Evolutionary conservation across 2,888 invertebrate species (phyloP).

Genomic region (Acrobeloides nanus): DNA sequence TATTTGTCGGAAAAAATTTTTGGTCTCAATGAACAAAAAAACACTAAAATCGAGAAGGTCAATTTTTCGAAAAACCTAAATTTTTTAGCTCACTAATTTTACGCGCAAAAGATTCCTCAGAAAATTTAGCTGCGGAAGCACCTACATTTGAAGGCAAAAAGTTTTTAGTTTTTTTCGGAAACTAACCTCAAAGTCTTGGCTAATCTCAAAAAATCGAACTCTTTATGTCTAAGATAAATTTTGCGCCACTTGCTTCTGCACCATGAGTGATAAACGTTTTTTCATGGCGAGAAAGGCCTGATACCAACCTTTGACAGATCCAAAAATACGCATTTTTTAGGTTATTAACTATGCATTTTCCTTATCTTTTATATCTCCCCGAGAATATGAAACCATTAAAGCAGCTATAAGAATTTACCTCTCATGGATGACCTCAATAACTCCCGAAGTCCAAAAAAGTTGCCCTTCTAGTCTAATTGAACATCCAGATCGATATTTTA

Average conservation of each 20-base stretch:
- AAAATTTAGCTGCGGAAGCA: no score
- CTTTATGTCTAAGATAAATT: no score
- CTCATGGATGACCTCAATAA: slow-evolving; percentile 20
- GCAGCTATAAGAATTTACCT: slow-evolving; percentile 27
- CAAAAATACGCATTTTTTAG: slow-evolving; percentile 20
- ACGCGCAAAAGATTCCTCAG: no score
- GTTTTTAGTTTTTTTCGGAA: no score
- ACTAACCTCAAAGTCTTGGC: no score
- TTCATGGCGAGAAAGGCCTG: no score
- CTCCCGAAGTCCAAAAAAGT: slow-evolving; percentile 18
- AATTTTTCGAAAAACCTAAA: no score
- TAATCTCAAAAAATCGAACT: no score
- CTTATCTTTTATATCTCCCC: slow-evolving; percentile 32
- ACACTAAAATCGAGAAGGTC: no score
- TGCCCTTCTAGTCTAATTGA: slow-evolving; percentile 20
- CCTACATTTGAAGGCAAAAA: no score
- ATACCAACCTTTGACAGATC: no score
- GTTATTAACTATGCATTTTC: slow-evolving; percentile 44
- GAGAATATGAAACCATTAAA: slow-evolving; percentile 39
- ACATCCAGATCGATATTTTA: slow-evolving; percentile 24
- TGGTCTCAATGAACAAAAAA: slow-evolving; percentile 3
- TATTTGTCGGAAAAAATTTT: background rate
- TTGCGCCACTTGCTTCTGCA: background rate
- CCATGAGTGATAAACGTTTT: slow-evolving; percentile 12
- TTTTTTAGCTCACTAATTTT: no score